phyloP scores from a whole-genome alignment of 1,140 invertebrate genomes.

The Solenopsis fugax region DNA sequence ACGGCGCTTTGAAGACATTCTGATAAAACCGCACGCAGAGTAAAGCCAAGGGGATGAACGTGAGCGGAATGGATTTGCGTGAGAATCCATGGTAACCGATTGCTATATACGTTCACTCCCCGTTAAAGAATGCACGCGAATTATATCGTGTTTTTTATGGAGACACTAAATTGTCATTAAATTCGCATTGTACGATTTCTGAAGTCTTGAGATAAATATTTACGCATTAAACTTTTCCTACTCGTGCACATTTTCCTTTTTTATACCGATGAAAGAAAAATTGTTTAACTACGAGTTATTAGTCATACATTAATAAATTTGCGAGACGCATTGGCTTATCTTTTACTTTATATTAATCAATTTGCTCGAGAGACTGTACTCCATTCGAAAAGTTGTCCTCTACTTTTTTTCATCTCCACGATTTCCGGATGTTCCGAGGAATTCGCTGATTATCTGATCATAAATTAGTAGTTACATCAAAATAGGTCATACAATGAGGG shows the following conservation, averaged over 20 bases:
- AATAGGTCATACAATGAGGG: slow-evolving; percentile 9
- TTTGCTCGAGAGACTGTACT: not conserved
- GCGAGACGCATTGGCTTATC: not conserved
- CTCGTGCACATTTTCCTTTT: not conserved
- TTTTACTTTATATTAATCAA: slow-evolving; percentile 1
- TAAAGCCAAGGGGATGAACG: slow-evolving; percentile 21
- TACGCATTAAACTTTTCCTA: not conserved
- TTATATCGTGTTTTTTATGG: not conserved
- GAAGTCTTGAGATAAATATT: not conserved
- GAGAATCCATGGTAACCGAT: slow-evolving; percentile 11
- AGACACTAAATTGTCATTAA: slow-evolving; percentile 25
- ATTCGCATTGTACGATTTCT: not conserved
- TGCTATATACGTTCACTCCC: not conserved
- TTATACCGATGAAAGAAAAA: not conserved
- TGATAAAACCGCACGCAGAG: slow-evolving; percentile 54
- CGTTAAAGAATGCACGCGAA: slow-evolving; percentile 27
- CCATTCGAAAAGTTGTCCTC: not conserved
- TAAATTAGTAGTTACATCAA: slow-evolving; percentile 48
- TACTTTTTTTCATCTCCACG: not conserved
- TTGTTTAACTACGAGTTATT: not conserved
- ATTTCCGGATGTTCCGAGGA: not conserved
- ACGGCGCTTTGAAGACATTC: not conserved
- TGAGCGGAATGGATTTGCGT: slow-evolving; percentile 31
- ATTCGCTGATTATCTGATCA: slow-evolving; percentile 37
- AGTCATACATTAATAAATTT: not conserved